Conservation (phyloP, 2,888 invertebrate genomes). For the Heteropelma amictum region DNA sequence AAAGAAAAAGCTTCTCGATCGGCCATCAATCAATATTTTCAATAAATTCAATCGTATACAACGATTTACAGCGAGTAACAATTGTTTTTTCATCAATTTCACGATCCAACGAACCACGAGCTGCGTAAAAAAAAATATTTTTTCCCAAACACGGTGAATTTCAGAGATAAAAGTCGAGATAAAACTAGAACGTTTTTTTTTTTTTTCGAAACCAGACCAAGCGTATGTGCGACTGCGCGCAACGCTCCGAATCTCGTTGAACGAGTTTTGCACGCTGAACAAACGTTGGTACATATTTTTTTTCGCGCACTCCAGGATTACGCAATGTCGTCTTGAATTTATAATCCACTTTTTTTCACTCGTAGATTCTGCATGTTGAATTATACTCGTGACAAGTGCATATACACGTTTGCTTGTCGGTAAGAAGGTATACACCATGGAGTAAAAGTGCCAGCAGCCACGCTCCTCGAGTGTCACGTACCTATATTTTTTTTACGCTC, state of each 20-base stretch:
- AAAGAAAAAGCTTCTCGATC: too few relatives aligned
- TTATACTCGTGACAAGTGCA: constrained; percentile 29
- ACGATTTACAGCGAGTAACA: too few relatives aligned
- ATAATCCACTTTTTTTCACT: constrained; percentile 2
- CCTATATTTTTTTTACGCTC: constrained; percentile 30
- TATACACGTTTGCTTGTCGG: background rate
- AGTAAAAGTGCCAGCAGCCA: constrained; percentile 25
- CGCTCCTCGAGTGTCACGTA: constrained; percentile 52
- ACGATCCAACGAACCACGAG: too few relatives aligned
- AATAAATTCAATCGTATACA: too few relatives aligned
- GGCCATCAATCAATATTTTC: too few relatives aligned
- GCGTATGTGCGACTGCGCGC: background rate
- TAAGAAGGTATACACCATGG: background rate
- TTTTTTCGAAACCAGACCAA: too few relatives aligned
- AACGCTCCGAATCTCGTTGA: constrained; percentile 29
- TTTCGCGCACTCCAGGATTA: constrained; percentile 19
- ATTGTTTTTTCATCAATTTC: too few relatives aligned
- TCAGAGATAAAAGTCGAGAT: too few relatives aligned
- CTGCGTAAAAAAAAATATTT: too few relatives aligned
- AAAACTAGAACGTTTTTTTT: too few relatives aligned
- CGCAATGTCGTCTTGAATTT: constrained; percentile 37
- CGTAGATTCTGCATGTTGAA: constrained; percentile 26
- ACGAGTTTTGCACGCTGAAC: constrained; percentile 23
- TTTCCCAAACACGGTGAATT: too few relatives aligned
- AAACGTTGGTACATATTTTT: background rate